Evolutionary conservation across 2,888 invertebrate species (phyloP).

Genomic region (Lapara coniferarum): DNA sequence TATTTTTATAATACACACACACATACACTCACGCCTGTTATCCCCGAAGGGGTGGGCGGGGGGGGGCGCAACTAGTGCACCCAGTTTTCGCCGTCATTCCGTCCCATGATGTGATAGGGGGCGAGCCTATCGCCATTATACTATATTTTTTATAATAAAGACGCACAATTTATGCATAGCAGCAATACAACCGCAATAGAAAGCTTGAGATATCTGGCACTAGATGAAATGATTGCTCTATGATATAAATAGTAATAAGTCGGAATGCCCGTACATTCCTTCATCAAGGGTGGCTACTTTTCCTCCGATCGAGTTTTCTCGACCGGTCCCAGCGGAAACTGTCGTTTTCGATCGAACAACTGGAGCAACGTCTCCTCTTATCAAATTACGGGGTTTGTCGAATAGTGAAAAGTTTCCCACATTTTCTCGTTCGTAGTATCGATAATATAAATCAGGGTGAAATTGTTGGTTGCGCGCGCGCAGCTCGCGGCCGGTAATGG

Average conservation of each 20-base stretch:
- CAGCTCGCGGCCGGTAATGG: slow-evolving; percentile 76
- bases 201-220: slow-evolving; percentile 6
- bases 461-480: slow-evolving; percentile 68
- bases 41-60: too few relatives aligned
- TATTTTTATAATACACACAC: too few relatives aligned
- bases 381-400: slow-evolving; percentile 75
- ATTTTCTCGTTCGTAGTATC: slow-evolving; percentile 72
- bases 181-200: not conserved
- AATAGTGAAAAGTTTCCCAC: slow-evolving; percentile 81
- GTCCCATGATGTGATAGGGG: too few relatives aligned
- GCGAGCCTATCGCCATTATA: too few relatives aligned
- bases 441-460: slow-evolving; percentile 82
- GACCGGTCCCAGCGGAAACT: slow-evolving; percentile 77
- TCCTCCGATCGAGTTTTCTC: slow-evolving; percentile 79
- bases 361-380: slow-evolving; percentile 78
- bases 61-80: too few relatives aligned
- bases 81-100: too few relatives aligned
- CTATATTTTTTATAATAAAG: too few relatives aligned
- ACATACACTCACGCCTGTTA: too few relatives aligned
- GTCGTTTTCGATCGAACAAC: slow-evolving; percentile 76
- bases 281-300: slow-evolving; percentile 72
- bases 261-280: slow-evolving; percentile 31
- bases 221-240: slow-evolving; percentile 15
- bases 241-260: slow-evolving; percentile 16
- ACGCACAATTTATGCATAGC: not conserved